These are phyloP conservation scores for Diplosoma virens DNA, from an alignment of 23 tunicate genomes.

Conservation along the genomic window DNA sequence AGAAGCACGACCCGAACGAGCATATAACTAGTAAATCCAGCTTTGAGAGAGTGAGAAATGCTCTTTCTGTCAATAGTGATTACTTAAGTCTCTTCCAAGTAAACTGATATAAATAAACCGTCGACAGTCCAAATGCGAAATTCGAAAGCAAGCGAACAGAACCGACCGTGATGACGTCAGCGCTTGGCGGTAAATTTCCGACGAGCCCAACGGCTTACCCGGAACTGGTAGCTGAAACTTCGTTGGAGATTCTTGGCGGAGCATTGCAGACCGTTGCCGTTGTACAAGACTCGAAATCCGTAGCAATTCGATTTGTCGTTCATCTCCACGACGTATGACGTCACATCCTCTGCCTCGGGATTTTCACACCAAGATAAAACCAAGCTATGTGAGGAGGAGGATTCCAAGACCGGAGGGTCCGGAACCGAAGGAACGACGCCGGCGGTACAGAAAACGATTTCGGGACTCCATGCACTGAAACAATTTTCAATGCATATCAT, in stretches of 20 bases:
- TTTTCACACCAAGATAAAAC: slow-evolving; percentile 37
- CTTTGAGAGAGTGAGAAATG: too few relatives aligned
- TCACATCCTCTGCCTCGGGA: slow-evolving; percentile 9
- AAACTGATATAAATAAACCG: too few relatives aligned
- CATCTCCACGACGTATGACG: slow-evolving; percentile 53
- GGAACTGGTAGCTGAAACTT: slow-evolving; percentile 42
- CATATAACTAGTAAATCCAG: not conserved
- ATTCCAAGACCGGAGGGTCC: slow-evolving; percentile 41
- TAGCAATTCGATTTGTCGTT: slow-evolving; percentile 52
- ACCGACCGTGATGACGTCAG: too few relatives aligned
- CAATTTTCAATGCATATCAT: not conserved
- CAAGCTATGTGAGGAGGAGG: slow-evolving; percentile 30
- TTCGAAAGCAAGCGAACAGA: too few relatives aligned
- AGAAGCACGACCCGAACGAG: too few relatives aligned
- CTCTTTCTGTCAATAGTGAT: too few relatives aligned
- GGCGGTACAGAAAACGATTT: slow-evolving; percentile 36
- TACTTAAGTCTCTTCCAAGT: too few relatives aligned
- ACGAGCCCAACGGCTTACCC: slow-evolving; percentile 42
- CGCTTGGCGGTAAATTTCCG: not conserved
- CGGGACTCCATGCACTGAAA: slow-evolving; percentile 75
- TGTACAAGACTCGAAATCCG: slow-evolving; percentile 47
- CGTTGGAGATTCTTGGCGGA: slow-evolving; percentile 34
- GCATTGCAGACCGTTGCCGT: slow-evolving; percentile 40
- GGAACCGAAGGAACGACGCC: slow-evolving; percentile 51
- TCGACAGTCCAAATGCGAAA: too few relatives aligned